phyloP scores from a whole-genome alignment of 2,797 vertebrate genomes.

The Choloepus didactylus region DNA sequence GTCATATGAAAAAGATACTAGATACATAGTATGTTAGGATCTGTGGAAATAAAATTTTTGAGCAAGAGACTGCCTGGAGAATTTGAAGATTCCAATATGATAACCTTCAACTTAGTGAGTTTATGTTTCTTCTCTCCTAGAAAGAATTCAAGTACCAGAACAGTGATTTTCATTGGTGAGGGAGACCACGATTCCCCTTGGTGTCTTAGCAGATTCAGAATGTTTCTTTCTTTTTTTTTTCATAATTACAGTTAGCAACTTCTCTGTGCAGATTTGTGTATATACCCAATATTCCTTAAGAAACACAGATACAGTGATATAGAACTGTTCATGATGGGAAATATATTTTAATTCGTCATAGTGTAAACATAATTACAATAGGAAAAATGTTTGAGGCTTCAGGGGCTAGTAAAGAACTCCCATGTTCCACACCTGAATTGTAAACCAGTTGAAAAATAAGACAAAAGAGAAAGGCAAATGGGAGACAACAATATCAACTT shows the following conservation, averaged over 20 bases:
- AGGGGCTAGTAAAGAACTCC: background rate
- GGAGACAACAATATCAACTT: background rate
- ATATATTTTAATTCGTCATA: background rate
- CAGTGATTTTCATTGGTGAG: background rate
- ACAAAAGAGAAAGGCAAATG: background rate
- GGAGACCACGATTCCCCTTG: background rate
- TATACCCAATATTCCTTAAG: background rate
- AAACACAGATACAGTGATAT: background rate
- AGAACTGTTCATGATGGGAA: background rate
- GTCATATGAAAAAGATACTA: constrained; percentile 47
- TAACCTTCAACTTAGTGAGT: background rate
- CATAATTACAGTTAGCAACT: background rate
- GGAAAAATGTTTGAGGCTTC: background rate
- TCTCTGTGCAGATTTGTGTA: background rate
- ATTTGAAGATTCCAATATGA: background rate
- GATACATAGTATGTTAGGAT: constrained; percentile 39
- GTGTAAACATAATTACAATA: background rate
- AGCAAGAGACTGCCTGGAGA: background rate
- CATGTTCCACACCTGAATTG: background rate
- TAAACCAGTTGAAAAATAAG: background rate
- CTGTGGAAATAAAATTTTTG: constrained; percentile 58
- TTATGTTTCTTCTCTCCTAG: background rate
- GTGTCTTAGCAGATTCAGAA: background rate
- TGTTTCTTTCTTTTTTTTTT: background rate
- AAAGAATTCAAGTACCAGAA: background rate